A percentile compares a stretch with the other conserved stretches of the same genome.
These are phyloP conservation scores for Poeciliopsis infans DNA, from an alignment of 2,797 vertebrate species.

Conservation along the genomic window DNA sequence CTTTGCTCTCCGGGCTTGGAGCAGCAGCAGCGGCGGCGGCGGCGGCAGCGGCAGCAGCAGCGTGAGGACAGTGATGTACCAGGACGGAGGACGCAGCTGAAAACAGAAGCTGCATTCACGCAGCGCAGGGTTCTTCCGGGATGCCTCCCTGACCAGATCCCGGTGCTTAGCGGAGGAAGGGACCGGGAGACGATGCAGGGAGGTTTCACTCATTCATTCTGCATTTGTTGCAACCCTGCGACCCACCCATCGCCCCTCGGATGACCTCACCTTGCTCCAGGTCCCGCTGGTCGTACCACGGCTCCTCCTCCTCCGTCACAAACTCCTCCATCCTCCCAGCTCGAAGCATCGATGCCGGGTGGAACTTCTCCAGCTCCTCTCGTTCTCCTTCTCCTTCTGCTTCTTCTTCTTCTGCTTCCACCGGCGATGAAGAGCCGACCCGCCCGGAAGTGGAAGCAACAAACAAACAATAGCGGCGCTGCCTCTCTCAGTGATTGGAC, in stretches of 20 bases:
- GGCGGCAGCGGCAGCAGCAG: neutral
- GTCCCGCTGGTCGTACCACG: conserved; percentile 95
- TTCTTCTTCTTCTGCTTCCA: neutral
- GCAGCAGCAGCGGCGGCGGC: neutral
- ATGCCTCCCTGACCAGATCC: conserved; percentile 45
- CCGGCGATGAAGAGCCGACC: conserved; percentile 11
- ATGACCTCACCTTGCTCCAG: conserved; percentile 90
- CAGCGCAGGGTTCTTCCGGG: conserved; percentile 39
- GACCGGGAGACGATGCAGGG: neutral
- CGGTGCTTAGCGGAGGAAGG: neutral
- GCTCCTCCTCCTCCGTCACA: conserved; percentile 91
- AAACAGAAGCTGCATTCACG: conserved; percentile 16
- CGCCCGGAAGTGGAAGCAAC: conserved; percentile 71
- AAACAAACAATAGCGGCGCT: conserved; percentile 30
- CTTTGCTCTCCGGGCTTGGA: neutral
- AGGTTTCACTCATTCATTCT: neutral
- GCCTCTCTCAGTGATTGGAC: conserved; percentile 6
- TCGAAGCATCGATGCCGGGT: conserved; percentile 74
- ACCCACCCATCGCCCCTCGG: neutral
- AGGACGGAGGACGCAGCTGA: neutral
- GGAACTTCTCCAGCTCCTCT: conserved; percentile 29
- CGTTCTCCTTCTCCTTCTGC: neutral
- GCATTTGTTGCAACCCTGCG: neutral
- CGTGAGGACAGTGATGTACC: neutral
- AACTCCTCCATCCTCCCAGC: conserved; percentile 92